Percentiles rank a stretch among this genome's conserved stretches.
Evolutionary conservation across 2,113 vertebrate species (phyloP).

Genomic region (Galbula dea): DNA sequence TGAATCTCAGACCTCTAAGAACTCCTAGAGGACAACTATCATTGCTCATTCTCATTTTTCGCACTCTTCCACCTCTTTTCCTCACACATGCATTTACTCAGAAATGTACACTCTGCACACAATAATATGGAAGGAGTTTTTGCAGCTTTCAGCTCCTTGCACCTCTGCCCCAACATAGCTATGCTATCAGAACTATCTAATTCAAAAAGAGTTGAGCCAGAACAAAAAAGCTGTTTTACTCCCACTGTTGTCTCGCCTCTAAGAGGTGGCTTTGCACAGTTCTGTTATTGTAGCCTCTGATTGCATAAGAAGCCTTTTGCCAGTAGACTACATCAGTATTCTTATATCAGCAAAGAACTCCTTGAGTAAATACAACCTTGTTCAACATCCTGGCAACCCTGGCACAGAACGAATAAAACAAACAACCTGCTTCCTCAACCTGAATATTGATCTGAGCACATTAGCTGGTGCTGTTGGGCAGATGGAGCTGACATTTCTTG

Average conservation of each 20-base stretch:
- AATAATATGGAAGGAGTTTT: not conserved
- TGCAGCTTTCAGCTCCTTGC: not conserved
- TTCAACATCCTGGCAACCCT: conserved; percentile 40
- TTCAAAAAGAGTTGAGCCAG: not conserved
- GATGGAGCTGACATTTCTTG: not conserved
- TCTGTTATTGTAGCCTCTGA: not conserved
- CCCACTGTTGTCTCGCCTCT: not conserved
- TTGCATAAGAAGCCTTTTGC: not conserved
- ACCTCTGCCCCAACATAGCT: not conserved
- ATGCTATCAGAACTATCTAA: not conserved
- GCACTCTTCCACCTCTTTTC: not conserved
- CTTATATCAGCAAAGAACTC: conserved; percentile 12
- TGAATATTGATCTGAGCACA: conserved; percentile 15
- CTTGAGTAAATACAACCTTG: conserved; percentile 21
- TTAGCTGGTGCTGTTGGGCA: not conserved
- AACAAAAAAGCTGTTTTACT: not conserved
- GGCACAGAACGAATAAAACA: conserved; percentile 18
- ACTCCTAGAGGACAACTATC: not conserved
- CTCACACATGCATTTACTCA: not conserved
- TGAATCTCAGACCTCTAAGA: conserved; percentile 9
- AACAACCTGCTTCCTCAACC: conserved; percentile 31
- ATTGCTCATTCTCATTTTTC: not conserved
- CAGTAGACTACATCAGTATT: not conserved
- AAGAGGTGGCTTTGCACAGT: not conserved
- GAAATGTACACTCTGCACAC: rapidly evolving